Conservation (phyloP, 2,888 invertebrate species). For the Melanostoma scalare region DNA sequence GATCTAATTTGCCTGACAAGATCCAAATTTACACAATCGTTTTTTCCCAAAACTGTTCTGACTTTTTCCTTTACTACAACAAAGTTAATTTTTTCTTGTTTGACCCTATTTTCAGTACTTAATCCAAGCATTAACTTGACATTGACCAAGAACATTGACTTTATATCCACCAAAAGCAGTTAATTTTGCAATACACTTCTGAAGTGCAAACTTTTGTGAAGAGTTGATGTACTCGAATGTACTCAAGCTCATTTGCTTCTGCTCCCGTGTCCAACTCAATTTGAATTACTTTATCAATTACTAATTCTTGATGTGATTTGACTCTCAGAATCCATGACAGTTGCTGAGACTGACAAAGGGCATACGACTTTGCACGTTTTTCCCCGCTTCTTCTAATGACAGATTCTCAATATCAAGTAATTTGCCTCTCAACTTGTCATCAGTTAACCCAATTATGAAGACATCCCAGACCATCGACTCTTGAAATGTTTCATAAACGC, state of each 20-base stretch:
- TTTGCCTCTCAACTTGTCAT: constrained; percentile 12
- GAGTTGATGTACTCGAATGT: constrained; percentile 15
- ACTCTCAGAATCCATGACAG: neutral
- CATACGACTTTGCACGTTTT: constrained; percentile 23
- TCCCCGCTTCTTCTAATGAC: constrained; percentile 9
- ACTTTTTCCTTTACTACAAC: too few species aligned
- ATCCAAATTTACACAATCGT: too few species aligned
- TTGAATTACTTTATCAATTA: neutral
- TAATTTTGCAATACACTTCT: neutral
- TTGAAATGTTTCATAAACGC: constrained; percentile 6
- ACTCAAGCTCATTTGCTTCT: constrained; percentile 29
- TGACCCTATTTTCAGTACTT: too few species aligned
- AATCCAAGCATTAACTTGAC: too few species aligned
- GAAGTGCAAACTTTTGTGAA: neutral
- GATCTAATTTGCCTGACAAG: constrained; percentile 2
- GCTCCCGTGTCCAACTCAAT: constrained; percentile 24
- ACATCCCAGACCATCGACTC: constrained; percentile 26
- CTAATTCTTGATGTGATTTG: neutral
- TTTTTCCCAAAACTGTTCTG: too few species aligned
- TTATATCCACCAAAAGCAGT: too few species aligned
- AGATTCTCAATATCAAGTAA: constrained; percentile 5
- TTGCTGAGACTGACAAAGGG: constrained; percentile 1
- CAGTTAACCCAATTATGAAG: constrained; percentile 24
- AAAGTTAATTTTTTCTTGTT: too few species aligned
- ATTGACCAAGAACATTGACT: too few species aligned